A percentile compares a stretch with the other conserved stretches of the same genome.
phyloP scores from a whole-genome alignment of 2,888 invertebrate genomes.

The Aspidiotus rigidus region DNA sequence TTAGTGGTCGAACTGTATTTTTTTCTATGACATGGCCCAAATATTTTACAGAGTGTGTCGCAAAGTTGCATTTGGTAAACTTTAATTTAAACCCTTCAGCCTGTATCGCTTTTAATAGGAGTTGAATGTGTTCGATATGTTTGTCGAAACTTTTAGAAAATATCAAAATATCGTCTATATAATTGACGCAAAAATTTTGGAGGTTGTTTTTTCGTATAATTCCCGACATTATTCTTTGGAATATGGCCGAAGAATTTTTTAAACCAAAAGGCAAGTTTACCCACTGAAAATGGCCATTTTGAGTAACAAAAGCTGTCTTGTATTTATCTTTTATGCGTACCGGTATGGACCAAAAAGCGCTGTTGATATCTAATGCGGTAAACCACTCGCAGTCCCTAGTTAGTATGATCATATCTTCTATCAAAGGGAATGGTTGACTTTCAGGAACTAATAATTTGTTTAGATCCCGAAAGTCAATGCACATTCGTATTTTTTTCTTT shows the following conservation, averaged over 20 bases:
- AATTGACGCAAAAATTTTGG: not conserved
- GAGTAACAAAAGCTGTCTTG: slow-evolving; percentile 28
- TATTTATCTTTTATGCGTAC: slow-evolving; percentile 12
- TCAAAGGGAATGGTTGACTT: slow-evolving; percentile 20
- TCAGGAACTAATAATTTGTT: slow-evolving; percentile 17
- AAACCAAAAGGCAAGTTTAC: slow-evolving; percentile 23
- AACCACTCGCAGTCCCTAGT: slow-evolving; percentile 41
- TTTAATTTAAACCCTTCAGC: slow-evolving; percentile 26
- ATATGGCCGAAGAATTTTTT: too few relatives aligned
- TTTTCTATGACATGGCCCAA: too few relatives aligned
- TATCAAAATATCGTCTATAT: slow-evolving; percentile 24
- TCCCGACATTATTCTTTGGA: not conserved
- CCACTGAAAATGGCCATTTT: slow-evolving; percentile 19
- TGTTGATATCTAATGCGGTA: slow-evolving; percentile 42
- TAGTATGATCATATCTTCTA: slow-evolving; percentile 14
- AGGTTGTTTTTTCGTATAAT: not conserved
- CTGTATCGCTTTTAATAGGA: slow-evolving; percentile 36
- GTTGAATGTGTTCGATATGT: slow-evolving; percentile 36
- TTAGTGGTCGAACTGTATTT: too few relatives aligned
- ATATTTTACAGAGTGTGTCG: too few relatives aligned
- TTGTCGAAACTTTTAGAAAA: too few relatives aligned
- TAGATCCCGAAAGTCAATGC: slow-evolving; percentile 27
- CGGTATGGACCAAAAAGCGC: slow-evolving; percentile 41
- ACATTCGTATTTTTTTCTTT: slow-evolving; percentile 14
- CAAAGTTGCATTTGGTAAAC: slow-evolving; percentile 26